Evolutionary conservation across 2,113 vertebrate genomes (phyloP).

Genomic region (Hemicordylus capensis): DNA sequence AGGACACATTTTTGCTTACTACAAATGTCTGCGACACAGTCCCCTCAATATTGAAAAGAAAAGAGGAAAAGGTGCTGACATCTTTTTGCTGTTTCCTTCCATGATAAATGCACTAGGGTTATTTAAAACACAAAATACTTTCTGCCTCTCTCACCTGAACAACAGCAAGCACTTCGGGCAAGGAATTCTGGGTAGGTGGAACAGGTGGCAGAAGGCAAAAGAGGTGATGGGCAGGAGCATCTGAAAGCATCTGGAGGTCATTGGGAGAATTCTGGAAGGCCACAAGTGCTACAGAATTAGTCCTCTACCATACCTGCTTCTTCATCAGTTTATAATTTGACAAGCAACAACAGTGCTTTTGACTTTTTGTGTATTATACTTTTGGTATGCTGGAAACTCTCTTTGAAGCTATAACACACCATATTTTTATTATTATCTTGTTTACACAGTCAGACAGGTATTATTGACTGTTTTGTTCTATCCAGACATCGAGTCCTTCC

Average conservation of each 20-base stretch:
- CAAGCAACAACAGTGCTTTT: neutral
- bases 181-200: slow-evolving; percentile 91
- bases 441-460: no score
- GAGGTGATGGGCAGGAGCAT: slow-evolving; percentile 96
- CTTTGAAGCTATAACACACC: neutral
- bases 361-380: neutral
- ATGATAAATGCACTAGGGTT: neutral
- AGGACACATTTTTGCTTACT: neutral
- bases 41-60: neutral
- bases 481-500: no score
- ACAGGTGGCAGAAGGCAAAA: slow-evolving; percentile 96
- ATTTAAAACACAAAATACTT: fast-evolving
- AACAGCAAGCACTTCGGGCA: slow-evolving; percentile 95
- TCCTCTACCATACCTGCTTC: neutral
- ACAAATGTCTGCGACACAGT: neutral
- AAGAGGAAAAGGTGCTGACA: no score
- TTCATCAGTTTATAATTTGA: neutral
- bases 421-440: no score
- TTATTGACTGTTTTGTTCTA: no score
- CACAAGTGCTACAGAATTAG: neutral
- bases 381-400: neutral
- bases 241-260: slow-evolving; percentile 96
- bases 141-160: slow-evolving; percentile 83
- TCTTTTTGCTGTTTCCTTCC: neutral
- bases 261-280: slow-evolving; percentile 91